These are phyloP conservation scores for Ornithoptera alexandrae DNA, from an alignment of 2,888 invertebrate genomes.

Conservation along the genomic window DNA sequence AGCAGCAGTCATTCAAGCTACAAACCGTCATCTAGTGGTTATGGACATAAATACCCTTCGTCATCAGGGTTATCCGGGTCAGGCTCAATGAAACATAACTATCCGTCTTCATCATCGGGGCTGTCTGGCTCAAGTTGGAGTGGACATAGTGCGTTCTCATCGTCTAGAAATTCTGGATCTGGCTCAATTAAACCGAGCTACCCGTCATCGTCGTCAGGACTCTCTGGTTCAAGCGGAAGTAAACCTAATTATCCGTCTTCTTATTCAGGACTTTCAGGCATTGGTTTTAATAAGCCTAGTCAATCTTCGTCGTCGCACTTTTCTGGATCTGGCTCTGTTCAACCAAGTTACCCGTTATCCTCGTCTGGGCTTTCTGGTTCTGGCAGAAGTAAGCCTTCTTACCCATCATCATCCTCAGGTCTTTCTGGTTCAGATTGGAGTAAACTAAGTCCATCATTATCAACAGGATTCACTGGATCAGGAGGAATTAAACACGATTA, in stretches of 20 bases:
- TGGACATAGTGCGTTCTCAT: slow-evolving; percentile 35
- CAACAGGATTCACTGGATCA: slow-evolving; percentile 29
- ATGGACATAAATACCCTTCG: slow-evolving; percentile 27
- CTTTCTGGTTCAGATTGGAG: slow-evolving; percentile 32
- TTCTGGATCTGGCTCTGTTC: slow-evolving; percentile 33
- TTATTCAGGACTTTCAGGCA: slow-evolving; percentile 19
- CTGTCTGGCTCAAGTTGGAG: slow-evolving; percentile 29
- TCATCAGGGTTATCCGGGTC: slow-evolving; percentile 37
- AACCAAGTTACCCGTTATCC: slow-evolving; percentile 30
- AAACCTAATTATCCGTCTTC: slow-evolving; percentile 14
- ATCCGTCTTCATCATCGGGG: slow-evolving; percentile 28
- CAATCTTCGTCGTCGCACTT: slow-evolving; percentile 31
- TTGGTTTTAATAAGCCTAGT: slow-evolving; percentile 10
- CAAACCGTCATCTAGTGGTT: slow-evolving; percentile 27
- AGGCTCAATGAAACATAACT: slow-evolving; percentile 20
- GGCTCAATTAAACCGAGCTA: slow-evolving; percentile 28
- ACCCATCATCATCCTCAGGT: slow-evolving; percentile 28
- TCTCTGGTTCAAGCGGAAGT: slow-evolving; percentile 32
- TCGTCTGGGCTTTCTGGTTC: slow-evolving; percentile 36
- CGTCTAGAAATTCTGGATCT: slow-evolving; percentile 36
- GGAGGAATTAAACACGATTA: slow-evolving; percentile 8
- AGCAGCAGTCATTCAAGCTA: slow-evolving; percentile 29
- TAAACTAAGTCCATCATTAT: slow-evolving; percentile 18
- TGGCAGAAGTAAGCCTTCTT: slow-evolving; percentile 9
- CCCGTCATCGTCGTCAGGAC: slow-evolving; percentile 32